Evolutionary conservation across 2,113 vertebrate genomes (phyloP).

Genomic region (Rhabdornis inornatus): DNA sequence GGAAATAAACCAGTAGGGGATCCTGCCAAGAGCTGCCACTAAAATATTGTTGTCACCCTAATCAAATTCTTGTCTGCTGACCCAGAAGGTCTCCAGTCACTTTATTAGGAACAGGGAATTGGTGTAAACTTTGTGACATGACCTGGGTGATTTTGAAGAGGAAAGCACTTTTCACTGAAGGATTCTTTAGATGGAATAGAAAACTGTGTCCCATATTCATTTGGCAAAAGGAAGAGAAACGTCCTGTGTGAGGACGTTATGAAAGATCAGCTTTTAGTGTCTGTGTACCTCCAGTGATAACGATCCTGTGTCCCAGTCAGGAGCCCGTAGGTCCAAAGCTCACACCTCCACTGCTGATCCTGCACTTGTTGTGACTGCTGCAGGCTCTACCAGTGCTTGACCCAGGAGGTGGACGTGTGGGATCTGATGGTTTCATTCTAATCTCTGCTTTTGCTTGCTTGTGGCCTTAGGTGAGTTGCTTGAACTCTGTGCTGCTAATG

Average conservation of each 20-base stretch:
- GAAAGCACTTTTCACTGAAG: neutral
- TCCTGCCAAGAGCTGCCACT: neutral
- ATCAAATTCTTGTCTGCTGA: neutral
- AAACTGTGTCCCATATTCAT: neutral
- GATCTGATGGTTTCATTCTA: neutral
- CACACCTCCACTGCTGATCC: constrained; percentile 7
- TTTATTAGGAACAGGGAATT: neutral
- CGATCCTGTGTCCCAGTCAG: neutral
- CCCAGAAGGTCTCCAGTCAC: neutral
- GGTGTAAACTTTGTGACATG: neutral
- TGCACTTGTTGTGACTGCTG: neutral
- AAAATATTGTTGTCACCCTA: neutral
- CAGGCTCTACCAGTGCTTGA: neutral
- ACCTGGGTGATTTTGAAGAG: neutral
- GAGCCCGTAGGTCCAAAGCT: constrained; percentile 47
- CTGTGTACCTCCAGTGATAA: constrained; percentile 15
- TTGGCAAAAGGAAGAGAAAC: neutral
- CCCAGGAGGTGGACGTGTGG: neutral
- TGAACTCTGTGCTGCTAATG: neutral
- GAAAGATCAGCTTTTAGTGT: constrained; percentile 1
- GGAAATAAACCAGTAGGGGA: neutral
- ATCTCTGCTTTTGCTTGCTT: neutral
- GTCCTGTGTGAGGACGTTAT: neutral
- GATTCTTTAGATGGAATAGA: neutral
- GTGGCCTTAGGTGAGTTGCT: constrained; percentile 34